Base-by-base conservation (phyloP, 2,888 invertebrate genomes). In the Eupelmus urozonus region DNA sequence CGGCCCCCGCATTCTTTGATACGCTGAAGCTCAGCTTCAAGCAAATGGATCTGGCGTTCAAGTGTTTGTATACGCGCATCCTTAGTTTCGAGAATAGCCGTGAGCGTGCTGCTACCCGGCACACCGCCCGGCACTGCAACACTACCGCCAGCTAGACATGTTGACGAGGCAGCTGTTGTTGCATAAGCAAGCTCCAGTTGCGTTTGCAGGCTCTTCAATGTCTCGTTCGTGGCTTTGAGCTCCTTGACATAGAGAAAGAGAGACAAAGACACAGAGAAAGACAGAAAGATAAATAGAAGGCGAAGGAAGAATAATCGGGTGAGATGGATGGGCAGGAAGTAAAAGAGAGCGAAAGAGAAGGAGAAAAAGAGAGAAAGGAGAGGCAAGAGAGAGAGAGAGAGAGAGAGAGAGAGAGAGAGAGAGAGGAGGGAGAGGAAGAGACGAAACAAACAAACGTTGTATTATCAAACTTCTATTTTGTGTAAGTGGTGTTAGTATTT, bases 31-130 rank as follows among this genome's bases (percentile, higher is more conserved):
- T 95, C 95, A 90, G 93, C 92, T 91, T 96, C 96, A 90, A 96
- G 93, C 89, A 95, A 91, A 85, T 92, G 92, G 85, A 96, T 93
- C 91, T 96, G 96, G 87, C 94, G 94, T 92, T 97, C 96, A 91
- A 97, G 93, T 82, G 95, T 95, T 88, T 94, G 93, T 90, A 97
- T 96, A 90, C 96, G 93, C 87, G 95, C 95, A 91, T 96, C 96
- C 94, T 96, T 94, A 86, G 95, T 95, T 92, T 95, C 95, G 91
- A 95, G 93, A 90, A 95, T 94, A 86, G 95, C 94, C 85, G 94
- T 94, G 90, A 95, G 93, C 85, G 95, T 94, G 90, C 94, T 94
- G 90, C 92, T 92, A 88, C 92, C 90, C 88, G 92, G 91, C 88
- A 92, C 90, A 89, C 85, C 87, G 78, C 88, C 88, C 51, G 89